Evolutionary conservation across 2,888 invertebrate species (phyloP).

Genomic region (Parthenolecanium corni): DNA sequence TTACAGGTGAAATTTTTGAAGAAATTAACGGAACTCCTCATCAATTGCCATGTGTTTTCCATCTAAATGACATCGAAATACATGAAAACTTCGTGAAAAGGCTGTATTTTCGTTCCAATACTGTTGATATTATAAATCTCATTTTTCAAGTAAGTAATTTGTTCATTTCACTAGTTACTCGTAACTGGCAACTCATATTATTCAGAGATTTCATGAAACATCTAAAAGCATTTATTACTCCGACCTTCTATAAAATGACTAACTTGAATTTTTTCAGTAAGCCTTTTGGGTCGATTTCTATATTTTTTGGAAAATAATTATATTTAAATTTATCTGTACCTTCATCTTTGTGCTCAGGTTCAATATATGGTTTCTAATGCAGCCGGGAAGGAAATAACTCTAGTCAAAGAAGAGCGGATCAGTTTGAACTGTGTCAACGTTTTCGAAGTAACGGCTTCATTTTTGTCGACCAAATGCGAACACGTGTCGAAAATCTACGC

Average conservation of each 20-base stretch:
- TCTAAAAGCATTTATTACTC: background rate
- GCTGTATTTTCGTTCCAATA: conserved; percentile 52
- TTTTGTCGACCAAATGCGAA: conserved; percentile 53
- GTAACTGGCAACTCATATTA: background rate
- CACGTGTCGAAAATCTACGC: conserved; percentile 53
- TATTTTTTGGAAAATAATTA: no score
- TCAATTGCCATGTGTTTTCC: conserved; percentile 42
- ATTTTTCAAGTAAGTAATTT: conserved; percentile 44
- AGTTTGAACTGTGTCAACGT: conserved; percentile 53
- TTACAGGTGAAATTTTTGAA: conserved; percentile 44
- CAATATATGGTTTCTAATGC: conserved; percentile 22
- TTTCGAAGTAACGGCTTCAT: conserved; percentile 55
- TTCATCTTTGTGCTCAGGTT: background rate
- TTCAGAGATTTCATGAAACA: background rate
- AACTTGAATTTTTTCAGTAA: no score
- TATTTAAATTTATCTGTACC: background rate
- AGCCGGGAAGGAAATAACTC: conserved; percentile 39
- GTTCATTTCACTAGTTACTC: no score
- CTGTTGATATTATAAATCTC: conserved; percentile 49
- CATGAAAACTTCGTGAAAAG: conserved; percentile 36
- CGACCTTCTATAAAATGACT: no score
- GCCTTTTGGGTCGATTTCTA: no score
- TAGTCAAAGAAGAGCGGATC: conserved; percentile 37
- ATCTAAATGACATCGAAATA: conserved; percentile 37
- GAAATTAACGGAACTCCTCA: conserved; percentile 42